These are phyloP conservation scores for Papilio polytes DNA, from an alignment of 1,140 invertebrate genomes.

Conservation along the genomic window DNA sequence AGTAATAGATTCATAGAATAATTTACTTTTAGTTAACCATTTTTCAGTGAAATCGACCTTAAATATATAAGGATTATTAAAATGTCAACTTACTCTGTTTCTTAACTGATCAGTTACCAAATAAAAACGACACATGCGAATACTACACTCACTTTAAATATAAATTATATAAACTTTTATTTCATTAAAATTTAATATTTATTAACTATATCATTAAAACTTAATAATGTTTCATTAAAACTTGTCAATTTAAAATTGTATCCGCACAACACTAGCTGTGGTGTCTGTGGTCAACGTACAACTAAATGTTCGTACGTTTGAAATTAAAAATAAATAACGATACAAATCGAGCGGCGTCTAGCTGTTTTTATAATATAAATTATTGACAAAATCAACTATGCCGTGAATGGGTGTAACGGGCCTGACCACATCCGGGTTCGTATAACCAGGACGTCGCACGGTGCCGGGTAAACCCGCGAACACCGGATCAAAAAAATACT, in stretches of 20 bases:
- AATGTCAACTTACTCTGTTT: background rate
- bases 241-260: background rate
- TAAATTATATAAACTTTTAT: background rate
- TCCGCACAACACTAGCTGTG: background rate
- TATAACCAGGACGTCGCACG: conserved; percentile 56
- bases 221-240: background rate
- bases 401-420: conserved; percentile 60
- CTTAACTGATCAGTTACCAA: background rate
- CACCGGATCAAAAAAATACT: conserved; percentile 20
- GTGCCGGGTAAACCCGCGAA: conserved; percentile 43
- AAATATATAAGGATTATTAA: too few species aligned
- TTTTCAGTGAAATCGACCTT: too few species aligned
- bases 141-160: background rate
- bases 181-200: background rate
- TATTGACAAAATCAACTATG: conserved; percentile 48
- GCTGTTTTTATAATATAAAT: conserved; percentile 25
- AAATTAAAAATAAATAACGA: conserved; percentile 29
- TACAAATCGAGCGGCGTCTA: conserved; percentile 10
- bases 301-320: conserved; percentile 23
- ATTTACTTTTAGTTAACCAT: too few species aligned
- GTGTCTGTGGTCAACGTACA: conserved; percentile 1
- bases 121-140: background rate
- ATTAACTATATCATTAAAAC: background rate
- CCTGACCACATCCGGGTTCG: conserved; percentile 69
- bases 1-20: too few species aligned